Base-by-base conservation (phyloP, 2,888 invertebrate species). In the Rhorus exstirpatorius region DNA sequence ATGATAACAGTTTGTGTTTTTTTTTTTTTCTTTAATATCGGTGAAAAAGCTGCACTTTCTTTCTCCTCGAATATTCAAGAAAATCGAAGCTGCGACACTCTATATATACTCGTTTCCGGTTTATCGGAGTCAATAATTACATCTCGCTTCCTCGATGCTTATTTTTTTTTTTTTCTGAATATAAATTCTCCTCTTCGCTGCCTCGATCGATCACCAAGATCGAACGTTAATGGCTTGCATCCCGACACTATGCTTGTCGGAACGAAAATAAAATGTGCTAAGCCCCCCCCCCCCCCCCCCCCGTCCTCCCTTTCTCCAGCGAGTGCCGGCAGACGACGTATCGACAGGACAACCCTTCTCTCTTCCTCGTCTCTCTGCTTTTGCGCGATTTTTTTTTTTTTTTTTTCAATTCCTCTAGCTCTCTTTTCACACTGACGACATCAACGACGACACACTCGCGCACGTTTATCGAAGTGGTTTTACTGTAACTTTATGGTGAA, bases 181-280 rank as follows among this genome's bases (percentile, higher is more conserved):
- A 35, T 46, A 53, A 38, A 53, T 63, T 35, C 55, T 71, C 51
- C 10, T 38, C 35, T 46, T 41, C 19, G 55, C 2, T 55, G 61
- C 35, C 26, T 74, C 81, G 70, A 80, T 80, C 75, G 68, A 80
- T 80, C 79, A 55, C 55, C 38, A 51, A 63, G 61, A 24, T 68
- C 38, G 63, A 75, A 70, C 49, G 53, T 70, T 70, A 80, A 80
- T 55, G 70, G 53, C 61, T 63, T 55, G 58, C 55, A 51, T 70
- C 19, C 63, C 46, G 55, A 71, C 24, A 14, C 63, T 44, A 58
- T 58, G 44, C 46, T 65, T 58, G 46, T 35, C 72, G 26, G 26
- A 26, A 24, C 46, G 58, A 55, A 65, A 79, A 72, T 72, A 79
- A 80, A 71, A 80, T 76, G 49, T 80, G 55, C 58, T 21, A 26